These are phyloP conservation scores for Poeciliopsis retropinna DNA, from an alignment of 2,113 vertebrate species.

Conservation along the genomic window DNA sequence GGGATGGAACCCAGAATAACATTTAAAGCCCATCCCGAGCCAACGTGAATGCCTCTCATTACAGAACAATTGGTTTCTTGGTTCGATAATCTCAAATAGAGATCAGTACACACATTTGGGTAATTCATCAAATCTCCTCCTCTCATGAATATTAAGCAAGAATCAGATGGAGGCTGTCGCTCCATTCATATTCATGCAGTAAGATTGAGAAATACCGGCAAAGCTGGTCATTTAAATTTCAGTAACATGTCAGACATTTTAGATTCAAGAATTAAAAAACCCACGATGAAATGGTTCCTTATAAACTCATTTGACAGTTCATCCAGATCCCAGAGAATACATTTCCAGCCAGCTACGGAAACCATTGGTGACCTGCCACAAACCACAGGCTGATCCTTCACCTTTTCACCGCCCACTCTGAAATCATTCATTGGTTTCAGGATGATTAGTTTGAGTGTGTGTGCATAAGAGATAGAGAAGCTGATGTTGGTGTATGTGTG, in stretches of 20 bases:
- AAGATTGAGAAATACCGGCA: slow-evolving; percentile 56
- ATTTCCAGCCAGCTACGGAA: slow-evolving; percentile 40
- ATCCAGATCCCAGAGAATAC: slow-evolving; percentile 58
- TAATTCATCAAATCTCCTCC: slow-evolving; percentile 67
- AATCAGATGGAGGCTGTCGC: slow-evolving; percentile 46
- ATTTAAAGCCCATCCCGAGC: slow-evolving; percentile 60
- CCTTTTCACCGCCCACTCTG: slow-evolving; percentile 47
- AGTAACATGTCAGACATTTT: slow-evolving; percentile 54
- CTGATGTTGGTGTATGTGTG: slow-evolving; percentile 5
- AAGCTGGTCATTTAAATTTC: slow-evolving; percentile 72
- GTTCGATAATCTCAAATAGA: slow-evolving; percentile 60
- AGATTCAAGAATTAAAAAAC: slow-evolving; percentile 61
- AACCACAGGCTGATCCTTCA: slow-evolving; percentile 47
- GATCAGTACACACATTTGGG: slow-evolving; percentile 59
- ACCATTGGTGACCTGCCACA: slow-evolving; percentile 62
- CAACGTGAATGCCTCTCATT: slow-evolving; percentile 62
- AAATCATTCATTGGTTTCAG: slow-evolving; percentile 48
- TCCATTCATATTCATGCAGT: slow-evolving; percentile 73
- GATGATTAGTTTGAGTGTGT: slow-evolving; percentile 21
- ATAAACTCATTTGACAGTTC: slow-evolving; percentile 61
- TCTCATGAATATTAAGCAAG: slow-evolving; percentile 66
- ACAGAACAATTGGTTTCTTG: slow-evolving; percentile 67
- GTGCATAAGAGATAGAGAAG: not conserved
- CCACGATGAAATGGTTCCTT: slow-evolving; percentile 52
- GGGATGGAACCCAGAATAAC: slow-evolving; percentile 41